Evolutionary conservation across 2,888 invertebrate species (phyloP).

Genomic region (Cantharis rufa): DNA sequence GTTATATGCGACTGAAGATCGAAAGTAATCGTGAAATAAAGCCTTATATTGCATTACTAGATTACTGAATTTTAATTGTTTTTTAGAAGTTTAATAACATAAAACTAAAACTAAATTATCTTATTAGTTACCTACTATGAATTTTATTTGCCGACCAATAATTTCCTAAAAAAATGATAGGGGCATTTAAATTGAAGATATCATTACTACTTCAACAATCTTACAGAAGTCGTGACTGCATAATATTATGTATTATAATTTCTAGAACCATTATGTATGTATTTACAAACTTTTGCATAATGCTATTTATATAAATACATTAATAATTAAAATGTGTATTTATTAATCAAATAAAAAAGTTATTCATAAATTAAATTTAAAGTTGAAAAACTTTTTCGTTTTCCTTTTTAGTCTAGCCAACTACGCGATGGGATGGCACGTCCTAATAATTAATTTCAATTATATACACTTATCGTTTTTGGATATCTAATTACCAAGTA

Average conservation of each 20-base stretch:
- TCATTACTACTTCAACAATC: neutral
- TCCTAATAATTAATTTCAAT: neutral
- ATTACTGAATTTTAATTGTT: too few species aligned
- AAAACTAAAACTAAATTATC: too few species aligned
- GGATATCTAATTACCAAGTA: neutral
- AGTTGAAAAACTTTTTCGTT: neutral
- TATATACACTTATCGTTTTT: neutral
- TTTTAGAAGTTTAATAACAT: too few species aligned
- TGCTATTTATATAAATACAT: neutral
- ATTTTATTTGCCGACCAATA: neutral
- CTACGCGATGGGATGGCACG: too few species aligned
- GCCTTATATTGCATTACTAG: too few species aligned
- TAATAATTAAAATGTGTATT: neutral
- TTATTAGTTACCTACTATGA: too few species aligned
- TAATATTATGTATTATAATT: neutral
- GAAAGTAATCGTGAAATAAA: too few species aligned
- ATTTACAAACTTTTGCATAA: neutral
- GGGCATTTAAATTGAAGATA: neutral
- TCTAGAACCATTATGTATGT: neutral
- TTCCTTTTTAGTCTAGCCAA: neutral
- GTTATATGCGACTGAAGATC: too few species aligned
- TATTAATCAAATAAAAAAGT: neutral
- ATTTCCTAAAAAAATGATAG: neutral
- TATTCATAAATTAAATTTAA: neutral
- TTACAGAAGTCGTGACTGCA: neutral